Evolutionary conservation across 1,140 invertebrate genomes (phyloP).

Genomic region (Chionoecetes opilio): DNA sequence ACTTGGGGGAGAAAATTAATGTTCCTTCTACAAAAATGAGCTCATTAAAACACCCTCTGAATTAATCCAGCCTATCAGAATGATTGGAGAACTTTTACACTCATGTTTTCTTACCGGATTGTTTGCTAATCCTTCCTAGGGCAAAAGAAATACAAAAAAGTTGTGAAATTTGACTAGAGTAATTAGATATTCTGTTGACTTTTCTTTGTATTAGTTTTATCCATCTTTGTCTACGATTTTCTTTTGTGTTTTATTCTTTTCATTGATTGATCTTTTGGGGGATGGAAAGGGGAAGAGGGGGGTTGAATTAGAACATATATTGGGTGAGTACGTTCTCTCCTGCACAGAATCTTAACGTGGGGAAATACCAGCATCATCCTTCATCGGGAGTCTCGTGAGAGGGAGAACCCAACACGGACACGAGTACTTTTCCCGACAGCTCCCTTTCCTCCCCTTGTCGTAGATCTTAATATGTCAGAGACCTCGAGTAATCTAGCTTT

Average conservation of each 20-base stretch:
- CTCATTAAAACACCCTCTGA: conserved; percentile 61
- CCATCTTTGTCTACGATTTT: neutral
- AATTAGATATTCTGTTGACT: neutral
- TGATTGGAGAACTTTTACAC: conserved; percentile 52
- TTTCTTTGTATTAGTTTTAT: neutral
- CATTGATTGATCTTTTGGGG: too few species aligned
- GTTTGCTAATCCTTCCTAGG: neutral
- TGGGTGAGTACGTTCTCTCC: neutral
- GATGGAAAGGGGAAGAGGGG: too few species aligned
- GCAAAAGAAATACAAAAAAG: neutral
- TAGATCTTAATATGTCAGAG: conserved; percentile 49
- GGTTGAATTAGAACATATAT: neutral
- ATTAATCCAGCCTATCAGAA: conserved; percentile 69
- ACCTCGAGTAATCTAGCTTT: neutral
- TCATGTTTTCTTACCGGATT: neutral
- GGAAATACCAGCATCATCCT: neutral
- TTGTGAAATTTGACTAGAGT: neutral
- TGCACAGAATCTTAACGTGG: neutral
- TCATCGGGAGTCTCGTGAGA: conserved; percentile 12
- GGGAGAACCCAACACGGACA: neutral
- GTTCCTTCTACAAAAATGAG: conserved; percentile 65
- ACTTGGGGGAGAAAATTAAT: conserved; percentile 58
- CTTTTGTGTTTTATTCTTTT: neutral
- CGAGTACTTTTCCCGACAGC: neutral
- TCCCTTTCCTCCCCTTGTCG: conserved; percentile 9